phyloP scores from a whole-genome alignment of 2,797 vertebrate genomes.

The Gouania willdenowi region DNA sequence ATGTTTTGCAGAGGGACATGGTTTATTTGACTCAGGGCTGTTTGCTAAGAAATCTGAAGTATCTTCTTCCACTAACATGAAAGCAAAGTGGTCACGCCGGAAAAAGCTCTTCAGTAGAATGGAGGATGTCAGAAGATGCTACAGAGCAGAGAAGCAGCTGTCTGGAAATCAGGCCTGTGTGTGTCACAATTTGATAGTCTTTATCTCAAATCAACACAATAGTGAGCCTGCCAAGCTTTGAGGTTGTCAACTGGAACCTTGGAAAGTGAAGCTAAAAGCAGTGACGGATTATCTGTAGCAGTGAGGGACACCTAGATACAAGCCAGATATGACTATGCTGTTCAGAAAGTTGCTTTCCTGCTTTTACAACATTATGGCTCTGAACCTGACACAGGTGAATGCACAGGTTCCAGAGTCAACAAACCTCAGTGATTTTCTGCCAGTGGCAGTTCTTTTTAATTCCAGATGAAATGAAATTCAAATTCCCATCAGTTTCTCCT shows the following conservation, averaged over 20 bases:
- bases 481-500: too few relatives aligned
- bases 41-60: neutral
- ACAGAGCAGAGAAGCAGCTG: slow-evolving; percentile 2
- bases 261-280: slow-evolving; percentile 8
- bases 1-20: neutral
- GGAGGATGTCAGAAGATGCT: neutral
- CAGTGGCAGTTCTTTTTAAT: too few relatives aligned
- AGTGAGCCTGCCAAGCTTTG: slow-evolving; percentile 13
- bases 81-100: neutral
- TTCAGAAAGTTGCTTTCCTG: slow-evolving; percentile 1
- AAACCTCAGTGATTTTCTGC: too few relatives aligned
- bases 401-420: too few relatives aligned
- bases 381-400: too few relatives aligned
- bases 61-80: neutral
- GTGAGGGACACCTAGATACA: slow-evolving; percentile 13
- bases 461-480: too few relatives aligned
- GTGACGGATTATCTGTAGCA: slow-evolving; percentile 21
- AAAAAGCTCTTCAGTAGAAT: slow-evolving; percentile 1
- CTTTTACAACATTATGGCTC: neutral
- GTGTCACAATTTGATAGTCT: slow-evolving; percentile 12
- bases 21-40: neutral
- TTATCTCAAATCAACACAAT: slow-evolving; percentile 21
- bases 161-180: slow-evolving; percentile 9
- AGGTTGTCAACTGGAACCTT: slow-evolving; percentile 14
- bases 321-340: slow-evolving; percentile 12